Conservation (phyloP, 2,113 vertebrate genomes). For the Osmerus mordax region DNA sequence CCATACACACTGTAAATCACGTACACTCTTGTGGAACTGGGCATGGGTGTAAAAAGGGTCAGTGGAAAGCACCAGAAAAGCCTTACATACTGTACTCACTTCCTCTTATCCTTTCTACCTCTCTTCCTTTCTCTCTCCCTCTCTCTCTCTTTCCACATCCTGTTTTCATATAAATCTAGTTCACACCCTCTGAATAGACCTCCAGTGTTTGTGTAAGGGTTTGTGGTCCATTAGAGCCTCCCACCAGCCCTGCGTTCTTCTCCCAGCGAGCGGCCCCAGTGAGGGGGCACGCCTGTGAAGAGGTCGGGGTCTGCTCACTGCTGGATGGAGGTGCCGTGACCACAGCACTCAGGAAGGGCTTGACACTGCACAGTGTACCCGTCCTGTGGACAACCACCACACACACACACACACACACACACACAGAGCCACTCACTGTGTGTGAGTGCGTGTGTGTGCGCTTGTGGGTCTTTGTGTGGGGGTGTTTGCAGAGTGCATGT, state of each 20-base stretch:
- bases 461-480: too few species aligned
- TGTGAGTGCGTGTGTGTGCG: too few species aligned
- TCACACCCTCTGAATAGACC: background rate
- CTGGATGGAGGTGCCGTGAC: too few species aligned
- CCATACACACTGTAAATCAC: background rate
- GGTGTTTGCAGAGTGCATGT: too few species aligned
- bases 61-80: too few species aligned
- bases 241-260: too few species aligned
- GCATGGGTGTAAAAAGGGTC: too few species aligned
- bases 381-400: background rate
- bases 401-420: constrained; percentile 4
- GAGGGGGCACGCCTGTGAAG: too few species aligned
- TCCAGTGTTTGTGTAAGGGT: background rate
- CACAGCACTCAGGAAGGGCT: too few species aligned
- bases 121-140: background rate
- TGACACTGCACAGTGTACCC: background rate
- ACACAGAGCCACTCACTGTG: background rate
- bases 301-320: too few species aligned
- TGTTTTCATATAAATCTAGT: background rate
- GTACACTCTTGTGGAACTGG: background rate
- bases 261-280: too few species aligned
- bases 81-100: background rate
- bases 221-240: background rate
- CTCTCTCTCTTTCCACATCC: background rate
- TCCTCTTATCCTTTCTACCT: constrained; percentile 9